Percentiles rank a stretch among this genome's conserved stretches.
phyloP scores from a whole-genome alignment of 1,140 invertebrate species.

The Tachypleus tridentatus region DNA sequence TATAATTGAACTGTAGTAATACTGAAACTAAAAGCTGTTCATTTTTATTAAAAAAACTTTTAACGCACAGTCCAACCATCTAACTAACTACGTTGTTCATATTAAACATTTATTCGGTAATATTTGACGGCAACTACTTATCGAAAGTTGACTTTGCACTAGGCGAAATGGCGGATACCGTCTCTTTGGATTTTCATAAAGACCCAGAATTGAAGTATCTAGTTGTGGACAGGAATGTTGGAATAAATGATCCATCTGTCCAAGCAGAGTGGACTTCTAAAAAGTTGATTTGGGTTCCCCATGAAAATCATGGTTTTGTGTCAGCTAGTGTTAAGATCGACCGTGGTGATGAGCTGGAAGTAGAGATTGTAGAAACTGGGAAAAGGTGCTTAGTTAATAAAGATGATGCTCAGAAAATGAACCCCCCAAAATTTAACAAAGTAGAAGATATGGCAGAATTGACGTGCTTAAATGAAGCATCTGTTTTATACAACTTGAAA shows the following conservation, averaged over 20 bases:
- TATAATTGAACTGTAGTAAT: no score
- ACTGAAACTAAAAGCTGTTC: no score
- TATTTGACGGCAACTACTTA: no score
- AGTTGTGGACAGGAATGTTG: slow-evolving; percentile 77
- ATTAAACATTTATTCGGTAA: no score
- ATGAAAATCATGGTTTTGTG: slow-evolving; percentile 91
- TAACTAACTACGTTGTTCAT: no score
- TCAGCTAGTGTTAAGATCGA: slow-evolving; percentile 90
- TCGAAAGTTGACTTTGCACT: no score
- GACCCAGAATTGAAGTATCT: slow-evolving; percentile 58
- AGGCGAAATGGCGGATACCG: slow-evolving; percentile 34
- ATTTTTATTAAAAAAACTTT: no score
- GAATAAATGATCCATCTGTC: slow-evolving; percentile 84
- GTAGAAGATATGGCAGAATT: slow-evolving; percentile 99
- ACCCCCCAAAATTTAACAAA: slow-evolving; percentile 99
- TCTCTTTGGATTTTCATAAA: slow-evolving; percentile 15
- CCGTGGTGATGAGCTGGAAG: slow-evolving; percentile 87
- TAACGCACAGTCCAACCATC: no score
- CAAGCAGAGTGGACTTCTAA: slow-evolving; percentile 99
- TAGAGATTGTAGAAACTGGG: slow-evolving; percentile 91
- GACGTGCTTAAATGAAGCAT: slow-evolving; percentile 98
- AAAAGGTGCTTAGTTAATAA: slow-evolving; percentile 75
- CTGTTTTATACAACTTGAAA: slow-evolving; percentile 97
- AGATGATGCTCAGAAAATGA: slow-evolving; percentile 99
- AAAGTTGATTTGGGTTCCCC: slow-evolving; percentile 96